Evolutionary conservation across 2,888 invertebrate genomes (phyloP).

Genomic region (Trichopoda pennipes): DNA sequence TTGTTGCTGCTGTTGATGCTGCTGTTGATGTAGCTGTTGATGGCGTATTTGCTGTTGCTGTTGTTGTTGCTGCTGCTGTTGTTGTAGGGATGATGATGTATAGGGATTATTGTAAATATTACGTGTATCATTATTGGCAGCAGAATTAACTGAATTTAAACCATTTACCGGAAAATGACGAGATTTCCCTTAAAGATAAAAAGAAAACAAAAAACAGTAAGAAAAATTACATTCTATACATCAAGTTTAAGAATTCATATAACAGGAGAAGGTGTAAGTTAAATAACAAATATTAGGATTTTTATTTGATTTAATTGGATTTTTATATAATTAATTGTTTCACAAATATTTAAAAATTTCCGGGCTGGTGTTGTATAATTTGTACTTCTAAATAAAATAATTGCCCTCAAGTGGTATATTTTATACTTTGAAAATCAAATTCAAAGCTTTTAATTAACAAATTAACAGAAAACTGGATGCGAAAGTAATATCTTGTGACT

Average conservation of each 20-base stretch:
- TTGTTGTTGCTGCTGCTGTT: constrained; percentile 72
- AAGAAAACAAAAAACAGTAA: not conserved
- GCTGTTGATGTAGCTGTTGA: constrained; percentile 69
- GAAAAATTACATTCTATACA: not conserved
- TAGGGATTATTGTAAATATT: constrained; percentile 83
- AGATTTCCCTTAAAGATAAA: constrained; percentile 85
- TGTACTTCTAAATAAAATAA: too few species aligned
- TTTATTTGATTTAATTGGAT: not conserved
- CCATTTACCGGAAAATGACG: constrained; percentile 87
- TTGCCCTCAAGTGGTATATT: too few species aligned
- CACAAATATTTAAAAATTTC: too few species aligned
- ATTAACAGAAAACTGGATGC: too few species aligned
- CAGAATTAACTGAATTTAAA: constrained; percentile 80
- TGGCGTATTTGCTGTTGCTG: constrained; percentile 71
- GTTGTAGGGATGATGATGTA: constrained; percentile 81
- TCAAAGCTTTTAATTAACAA: too few species aligned
- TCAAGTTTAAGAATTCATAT: not conserved
- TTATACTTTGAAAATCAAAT: too few species aligned
- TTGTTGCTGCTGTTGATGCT: constrained; percentile 69
- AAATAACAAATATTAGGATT: not conserved
- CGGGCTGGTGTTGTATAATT: too few species aligned
- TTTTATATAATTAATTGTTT: too few species aligned
- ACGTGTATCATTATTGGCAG: constrained; percentile 77
- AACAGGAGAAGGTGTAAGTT: not conserved
- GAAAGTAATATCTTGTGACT: too few species aligned